Conservation (phyloP, 2,113 vertebrate species). For the Loxodonta africana region DNA sequence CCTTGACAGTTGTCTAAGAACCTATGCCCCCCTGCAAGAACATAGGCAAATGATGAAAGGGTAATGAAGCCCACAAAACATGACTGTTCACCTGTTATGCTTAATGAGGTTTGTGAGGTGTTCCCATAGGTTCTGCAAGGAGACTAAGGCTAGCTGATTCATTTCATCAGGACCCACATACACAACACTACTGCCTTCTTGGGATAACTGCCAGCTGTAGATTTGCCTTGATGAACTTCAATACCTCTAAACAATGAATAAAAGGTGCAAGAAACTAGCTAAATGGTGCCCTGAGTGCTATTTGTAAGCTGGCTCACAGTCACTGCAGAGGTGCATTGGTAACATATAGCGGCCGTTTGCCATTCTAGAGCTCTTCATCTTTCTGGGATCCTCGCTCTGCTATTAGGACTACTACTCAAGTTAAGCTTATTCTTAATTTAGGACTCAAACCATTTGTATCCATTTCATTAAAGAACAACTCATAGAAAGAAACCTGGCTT, state of each 20-base stretch:
- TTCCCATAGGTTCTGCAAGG: not conserved
- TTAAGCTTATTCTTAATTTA: not conserved
- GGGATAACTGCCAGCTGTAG: not conserved
- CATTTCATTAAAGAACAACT: not conserved
- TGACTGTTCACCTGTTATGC: not conserved
- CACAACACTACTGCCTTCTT: not conserved
- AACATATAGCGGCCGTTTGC: accelerated
- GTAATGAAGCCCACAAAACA: not conserved
- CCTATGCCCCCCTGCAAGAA: not conserved
- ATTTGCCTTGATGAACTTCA: slow-evolving; percentile 34
- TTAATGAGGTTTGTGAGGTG: not conserved
- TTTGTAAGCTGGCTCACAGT: not conserved
- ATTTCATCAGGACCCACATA: not conserved
- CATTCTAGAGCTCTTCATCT: not conserved
- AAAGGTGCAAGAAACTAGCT: not conserved
- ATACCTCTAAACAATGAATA: slow-evolving; percentile 5
- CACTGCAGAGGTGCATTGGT: no score
- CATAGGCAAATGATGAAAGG: not conserved
- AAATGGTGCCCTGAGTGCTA: not conserved
- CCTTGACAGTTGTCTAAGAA: not conserved
- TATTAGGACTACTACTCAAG: not conserved
- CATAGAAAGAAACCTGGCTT: not conserved
- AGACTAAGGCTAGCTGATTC: not conserved
- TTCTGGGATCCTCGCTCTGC: not conserved
- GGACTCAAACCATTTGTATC: not conserved